A percentile compares a stretch with the other conserved stretches of the same genome.
Evolutionary conservation across 2,797 vertebrate species (phyloP).

Genomic region (Podargus strigoides): DNA sequence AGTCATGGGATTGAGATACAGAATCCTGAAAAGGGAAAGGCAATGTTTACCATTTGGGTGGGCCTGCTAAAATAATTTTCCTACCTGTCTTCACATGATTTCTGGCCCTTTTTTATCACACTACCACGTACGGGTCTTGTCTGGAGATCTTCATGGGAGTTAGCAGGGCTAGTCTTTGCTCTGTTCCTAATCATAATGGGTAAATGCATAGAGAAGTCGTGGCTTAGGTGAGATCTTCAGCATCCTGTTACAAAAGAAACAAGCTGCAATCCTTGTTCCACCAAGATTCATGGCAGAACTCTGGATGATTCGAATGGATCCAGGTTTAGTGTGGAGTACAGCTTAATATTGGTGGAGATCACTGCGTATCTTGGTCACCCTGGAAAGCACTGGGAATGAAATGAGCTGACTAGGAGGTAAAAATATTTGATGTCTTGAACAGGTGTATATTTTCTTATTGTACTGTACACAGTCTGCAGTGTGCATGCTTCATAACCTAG

Average conservation of each 20-base stretch:
- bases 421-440: background rate
- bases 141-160: background rate
- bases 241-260: background rate
- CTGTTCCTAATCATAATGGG: background rate
- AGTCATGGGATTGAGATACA: background rate
- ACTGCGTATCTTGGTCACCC: background rate
- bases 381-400: background rate
- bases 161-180: background rate
- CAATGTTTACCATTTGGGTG: background rate
- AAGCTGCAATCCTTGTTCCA: background rate
- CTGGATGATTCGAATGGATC: background rate
- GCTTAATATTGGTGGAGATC: background rate
- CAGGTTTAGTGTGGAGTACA: background rate
- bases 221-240: background rate
- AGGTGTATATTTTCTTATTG: background rate
- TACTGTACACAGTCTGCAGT: background rate
- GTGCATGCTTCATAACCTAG: background rate
- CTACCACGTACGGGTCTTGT: background rate
- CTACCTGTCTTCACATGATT: conserved; percentile 2
- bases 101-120: background rate
- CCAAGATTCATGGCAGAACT: background rate
- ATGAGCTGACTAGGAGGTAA: background rate
- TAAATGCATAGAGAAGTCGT: background rate
- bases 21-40: background rate
- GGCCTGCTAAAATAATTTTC: conserved; percentile 3